phyloP scores from a whole-genome alignment of 2,113 vertebrate genomes.

The Lucifuga dentata region DNA sequence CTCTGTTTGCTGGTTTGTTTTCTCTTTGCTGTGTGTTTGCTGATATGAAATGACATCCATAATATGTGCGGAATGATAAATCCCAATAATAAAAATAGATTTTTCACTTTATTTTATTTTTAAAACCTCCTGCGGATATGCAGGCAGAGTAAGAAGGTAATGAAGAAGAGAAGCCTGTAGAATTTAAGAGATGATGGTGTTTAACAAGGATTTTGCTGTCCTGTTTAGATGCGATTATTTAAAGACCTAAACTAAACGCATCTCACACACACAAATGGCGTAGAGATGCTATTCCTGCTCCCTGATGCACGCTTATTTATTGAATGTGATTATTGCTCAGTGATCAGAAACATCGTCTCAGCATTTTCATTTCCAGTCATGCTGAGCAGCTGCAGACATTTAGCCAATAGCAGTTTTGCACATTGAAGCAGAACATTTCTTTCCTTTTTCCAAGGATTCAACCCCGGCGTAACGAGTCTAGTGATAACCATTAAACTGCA shows the following conservation, averaged over 20 bases:
- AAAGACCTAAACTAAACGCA: conserved; percentile 10
- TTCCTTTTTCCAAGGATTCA: background rate
- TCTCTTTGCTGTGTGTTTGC: conserved; percentile 24
- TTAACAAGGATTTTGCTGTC: background rate
- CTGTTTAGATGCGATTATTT: conserved; percentile 22
- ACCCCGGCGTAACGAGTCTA: no score
- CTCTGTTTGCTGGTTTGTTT: conserved; percentile 30
- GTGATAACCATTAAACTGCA: no score
- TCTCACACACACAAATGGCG: background rate
- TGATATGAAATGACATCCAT: conserved; percentile 29
- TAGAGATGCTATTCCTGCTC: background rate
- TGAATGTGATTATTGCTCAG: conserved; percentile 23
- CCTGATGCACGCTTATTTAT: conserved; percentile 16
- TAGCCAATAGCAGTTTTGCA: conserved; percentile 4
- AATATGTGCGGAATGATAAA: conserved; percentile 40
- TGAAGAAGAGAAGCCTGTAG: background rate
- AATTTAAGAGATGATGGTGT: background rate
- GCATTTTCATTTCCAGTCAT: conserved; percentile 30
- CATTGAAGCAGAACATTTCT: conserved; percentile 2
- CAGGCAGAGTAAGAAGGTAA: conserved; percentile 14
- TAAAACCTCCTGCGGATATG: background rate
- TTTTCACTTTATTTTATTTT: conserved; percentile 6
- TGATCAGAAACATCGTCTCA: conserved; percentile 21
- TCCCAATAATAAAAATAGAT: conserved; percentile 26
- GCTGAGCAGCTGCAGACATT: conserved; percentile 23